A percentile compares a stretch with the other conserved stretches of the same genome.
Evolutionary conservation across 1,140 invertebrate species (phyloP).

Genomic region (Eubasilissa regina): DNA sequence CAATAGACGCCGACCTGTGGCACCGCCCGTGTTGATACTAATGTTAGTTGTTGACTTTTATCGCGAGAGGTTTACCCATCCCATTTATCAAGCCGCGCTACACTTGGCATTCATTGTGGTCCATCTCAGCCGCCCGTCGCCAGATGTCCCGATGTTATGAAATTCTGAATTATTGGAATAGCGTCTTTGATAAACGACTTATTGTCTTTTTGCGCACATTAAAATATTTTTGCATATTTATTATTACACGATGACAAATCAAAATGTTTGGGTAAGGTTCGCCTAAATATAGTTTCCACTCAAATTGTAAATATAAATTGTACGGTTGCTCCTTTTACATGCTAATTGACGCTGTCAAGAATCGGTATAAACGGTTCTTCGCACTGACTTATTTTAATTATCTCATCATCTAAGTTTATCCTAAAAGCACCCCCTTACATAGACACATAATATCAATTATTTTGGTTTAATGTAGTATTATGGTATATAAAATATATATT

Average conservation of each 20-base stretch:
- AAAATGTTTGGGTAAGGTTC: neutral
- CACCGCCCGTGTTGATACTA: neutral
- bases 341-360: no score
- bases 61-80: constrained; percentile 23
- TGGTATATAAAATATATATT: no score
- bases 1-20: constrained; percentile 9
- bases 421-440: no score
- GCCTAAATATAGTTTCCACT: no score
- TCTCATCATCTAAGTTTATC: no score
- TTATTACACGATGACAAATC: neutral
- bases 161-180: constrained; percentile 41
- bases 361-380: no score
- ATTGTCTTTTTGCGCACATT: constrained; percentile 34
- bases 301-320: no score
- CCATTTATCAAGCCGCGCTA: constrained; percentile 22
- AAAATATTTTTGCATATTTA: constrained; percentile 23
- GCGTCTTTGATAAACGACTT: constrained; percentile 25
- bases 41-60: constrained; percentile 44
- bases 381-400: no score
- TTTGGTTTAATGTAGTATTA: no score
- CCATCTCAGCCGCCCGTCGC: constrained; percentile 3
- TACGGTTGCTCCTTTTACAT: no score
- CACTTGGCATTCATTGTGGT: constrained; percentile 33
- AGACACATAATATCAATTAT: no score
- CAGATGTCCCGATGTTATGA: constrained; percentile 15